A percentile compares a stretch with the other conserved stretches of the same genome.
Conservation (phyloP, 2,797 vertebrate species). For the Cyclopterus lumpus region DNA sequence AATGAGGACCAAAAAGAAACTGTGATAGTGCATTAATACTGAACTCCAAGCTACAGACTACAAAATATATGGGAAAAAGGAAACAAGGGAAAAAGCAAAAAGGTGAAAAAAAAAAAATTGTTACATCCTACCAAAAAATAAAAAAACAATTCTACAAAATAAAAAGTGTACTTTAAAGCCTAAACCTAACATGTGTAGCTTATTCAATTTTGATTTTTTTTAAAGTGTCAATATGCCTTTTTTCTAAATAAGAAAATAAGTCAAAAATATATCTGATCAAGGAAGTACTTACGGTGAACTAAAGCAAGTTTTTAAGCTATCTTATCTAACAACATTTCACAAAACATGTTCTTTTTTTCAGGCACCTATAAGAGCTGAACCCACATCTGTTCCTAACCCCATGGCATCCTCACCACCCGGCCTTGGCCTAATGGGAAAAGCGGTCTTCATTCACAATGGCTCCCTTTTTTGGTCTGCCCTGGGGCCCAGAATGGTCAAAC, state of each 20-base stretch:
- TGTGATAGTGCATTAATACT: constrained; percentile 58
- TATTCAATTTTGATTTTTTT: constrained; percentile 28
- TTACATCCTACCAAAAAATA: constrained; percentile 17
- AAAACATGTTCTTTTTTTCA: constrained; percentile 84
- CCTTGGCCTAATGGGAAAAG: constrained; percentile 95
- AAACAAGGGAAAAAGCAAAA: constrained; percentile 60
- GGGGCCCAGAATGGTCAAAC: constrained; percentile 97
- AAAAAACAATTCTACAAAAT: constrained; percentile 36
- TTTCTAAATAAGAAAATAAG: constrained; percentile 37
- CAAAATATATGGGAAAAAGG: constrained; percentile 62
- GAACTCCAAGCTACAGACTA: constrained; percentile 69
- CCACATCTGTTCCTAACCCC: constrained; percentile 96
- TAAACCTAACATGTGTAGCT: constrained; percentile 46
- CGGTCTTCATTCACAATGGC: constrained; percentile 95
- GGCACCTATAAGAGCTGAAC: constrained; percentile 95
- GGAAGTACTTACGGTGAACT: constrained; percentile 90
- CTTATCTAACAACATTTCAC: constrained; percentile 85
- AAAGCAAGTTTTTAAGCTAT: constrained; percentile 84
- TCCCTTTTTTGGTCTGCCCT: constrained; percentile 96
- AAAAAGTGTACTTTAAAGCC: constrained; percentile 27
- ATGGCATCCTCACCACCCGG: constrained; percentile 96
- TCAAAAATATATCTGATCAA: constrained; percentile 74
- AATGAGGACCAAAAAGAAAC: constrained; percentile 64
- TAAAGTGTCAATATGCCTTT: constrained; percentile 34
- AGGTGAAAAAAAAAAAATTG: constrained; percentile 31